A percentile compares a stretch with the other conserved stretches of the same genome.
Evolutionary conservation across 37 sponge, comb jelly and placozoan genomes (phyloP).

Genomic region (Ephydatia muelleri): DNA sequence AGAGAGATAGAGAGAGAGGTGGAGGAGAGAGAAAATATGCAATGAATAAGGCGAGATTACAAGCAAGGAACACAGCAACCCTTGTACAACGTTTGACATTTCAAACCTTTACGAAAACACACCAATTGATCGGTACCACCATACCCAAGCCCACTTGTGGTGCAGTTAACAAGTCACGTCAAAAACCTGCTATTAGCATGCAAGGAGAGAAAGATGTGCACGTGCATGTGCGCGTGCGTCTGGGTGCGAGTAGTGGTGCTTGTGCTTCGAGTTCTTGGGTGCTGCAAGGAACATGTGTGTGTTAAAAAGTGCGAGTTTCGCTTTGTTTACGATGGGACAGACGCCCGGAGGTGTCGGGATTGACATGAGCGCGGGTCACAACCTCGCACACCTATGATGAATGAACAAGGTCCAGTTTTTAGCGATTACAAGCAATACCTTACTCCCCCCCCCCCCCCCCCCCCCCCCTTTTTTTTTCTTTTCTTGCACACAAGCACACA

Average conservation of each 20-base stretch:
- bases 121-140: not conserved
- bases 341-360: constrained; percentile 4
- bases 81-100: not conserved
- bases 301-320: not conserved
- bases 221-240: constrained; percentile 20
- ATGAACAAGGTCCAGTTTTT: constrained; percentile 19
- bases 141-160: constrained; percentile 5
- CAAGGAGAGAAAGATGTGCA: constrained; percentile 11
- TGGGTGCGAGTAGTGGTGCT: constrained; percentile 3
- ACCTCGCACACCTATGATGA: not conserved
- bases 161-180: not conserved
- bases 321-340: not conserved
- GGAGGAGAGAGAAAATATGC: not conserved
- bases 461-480: too few species aligned
- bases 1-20: not conserved
- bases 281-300: not conserved
- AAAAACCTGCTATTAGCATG: constrained; percentile 12
- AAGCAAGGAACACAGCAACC: not conserved
- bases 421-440: not conserved
- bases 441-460: not conserved
- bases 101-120: not conserved
- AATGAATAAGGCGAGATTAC: not conserved
- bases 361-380: not conserved
- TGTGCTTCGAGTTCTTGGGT: constrained; percentile 4
- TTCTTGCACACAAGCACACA: not conserved